Evolutionary conservation across 2,797 vertebrate genomes (phyloP).

Genomic region (Apogon talboti): DNA sequence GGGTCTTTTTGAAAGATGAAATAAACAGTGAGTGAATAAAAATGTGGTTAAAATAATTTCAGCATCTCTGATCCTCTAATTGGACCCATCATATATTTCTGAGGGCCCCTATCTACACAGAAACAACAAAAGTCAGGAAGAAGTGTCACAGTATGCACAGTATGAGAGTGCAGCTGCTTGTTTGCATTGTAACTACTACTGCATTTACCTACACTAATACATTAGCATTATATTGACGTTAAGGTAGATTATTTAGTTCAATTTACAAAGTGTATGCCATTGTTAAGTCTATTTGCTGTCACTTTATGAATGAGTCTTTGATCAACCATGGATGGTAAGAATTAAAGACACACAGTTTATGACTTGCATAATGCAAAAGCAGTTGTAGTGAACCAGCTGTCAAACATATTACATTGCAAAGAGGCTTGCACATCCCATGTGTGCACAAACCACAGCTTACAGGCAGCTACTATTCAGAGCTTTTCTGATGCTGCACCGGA

Average conservation of each 20-base stretch:
- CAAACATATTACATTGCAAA: constrained; percentile 28
- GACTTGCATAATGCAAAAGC: constrained; percentile 36
- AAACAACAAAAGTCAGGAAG: constrained; percentile 14
- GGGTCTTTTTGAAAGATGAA: not conserved
- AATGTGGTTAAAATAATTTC: constrained; percentile 21
- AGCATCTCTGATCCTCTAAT: constrained; percentile 24
- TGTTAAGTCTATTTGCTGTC: constrained; percentile 15
- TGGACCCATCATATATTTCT: constrained; percentile 27
- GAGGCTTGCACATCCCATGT: constrained; percentile 18
- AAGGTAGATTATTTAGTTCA: not conserved
- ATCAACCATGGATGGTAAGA: constrained; percentile 18
- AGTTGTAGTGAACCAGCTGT: constrained; percentile 41
- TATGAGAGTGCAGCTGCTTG: not conserved
- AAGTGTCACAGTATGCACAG: not conserved
- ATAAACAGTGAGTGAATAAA: constrained; percentile 19
- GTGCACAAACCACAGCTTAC: constrained; percentile 17
- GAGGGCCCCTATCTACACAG: constrained; percentile 4
- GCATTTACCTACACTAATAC: not conserved
- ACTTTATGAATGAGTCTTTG: constrained; percentile 30
- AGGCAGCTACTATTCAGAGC: constrained; percentile 16
- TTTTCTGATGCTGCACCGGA: constrained; percentile 13
- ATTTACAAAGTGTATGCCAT: constrained; percentile 8
- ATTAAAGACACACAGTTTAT: constrained; percentile 41
- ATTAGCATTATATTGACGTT: not conserved
- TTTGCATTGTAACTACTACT: not conserved